phyloP scores from a whole-genome alignment of 2,113 vertebrate species.

The Tachysurus vachellii region DNA sequence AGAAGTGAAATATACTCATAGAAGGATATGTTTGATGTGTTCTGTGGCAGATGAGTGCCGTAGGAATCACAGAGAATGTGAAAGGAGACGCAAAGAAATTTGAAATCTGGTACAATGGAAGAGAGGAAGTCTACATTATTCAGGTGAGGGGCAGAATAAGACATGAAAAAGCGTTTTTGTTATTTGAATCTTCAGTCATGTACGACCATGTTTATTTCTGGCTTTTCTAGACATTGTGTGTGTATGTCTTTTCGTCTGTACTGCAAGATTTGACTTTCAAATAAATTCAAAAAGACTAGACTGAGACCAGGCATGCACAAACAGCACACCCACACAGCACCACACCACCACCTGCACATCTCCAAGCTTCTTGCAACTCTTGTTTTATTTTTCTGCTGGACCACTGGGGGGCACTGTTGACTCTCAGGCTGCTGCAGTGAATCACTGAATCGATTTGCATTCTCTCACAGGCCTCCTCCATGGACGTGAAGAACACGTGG shows the following conservation, averaged over 20 bases:
- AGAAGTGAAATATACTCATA: background rate
- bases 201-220: background rate
- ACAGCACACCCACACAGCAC: conserved; percentile 13
- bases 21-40: conserved; percentile 6
- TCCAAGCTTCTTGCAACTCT: background rate
- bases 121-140: conserved; percentile 94
- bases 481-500: conserved; percentile 92
- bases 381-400: background rate
- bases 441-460: conserved; percentile 27
- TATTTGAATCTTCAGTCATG: background rate
- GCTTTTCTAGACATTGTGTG: background rate
- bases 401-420: conserved; percentile 66
- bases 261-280: conserved; percentile 8
- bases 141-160: conserved; percentile 75
- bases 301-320: background rate
- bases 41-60: conserved; percentile 83
- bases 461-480: conserved; percentile 82
- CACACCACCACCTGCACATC: background rate
- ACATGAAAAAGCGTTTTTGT: background rate
- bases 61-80: conserved; percentile 91
- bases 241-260: background rate
- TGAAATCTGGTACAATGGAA: conserved; percentile 90
- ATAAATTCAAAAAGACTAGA: conserved; percentile 11
- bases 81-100: conserved; percentile 93
- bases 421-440: conserved; percentile 7